Percentiles rank a stretch among this genome's conserved stretches.
Evolutionary conservation across 2,113 vertebrate genomes (phyloP).

Genomic region (Chionis minor): DNA sequence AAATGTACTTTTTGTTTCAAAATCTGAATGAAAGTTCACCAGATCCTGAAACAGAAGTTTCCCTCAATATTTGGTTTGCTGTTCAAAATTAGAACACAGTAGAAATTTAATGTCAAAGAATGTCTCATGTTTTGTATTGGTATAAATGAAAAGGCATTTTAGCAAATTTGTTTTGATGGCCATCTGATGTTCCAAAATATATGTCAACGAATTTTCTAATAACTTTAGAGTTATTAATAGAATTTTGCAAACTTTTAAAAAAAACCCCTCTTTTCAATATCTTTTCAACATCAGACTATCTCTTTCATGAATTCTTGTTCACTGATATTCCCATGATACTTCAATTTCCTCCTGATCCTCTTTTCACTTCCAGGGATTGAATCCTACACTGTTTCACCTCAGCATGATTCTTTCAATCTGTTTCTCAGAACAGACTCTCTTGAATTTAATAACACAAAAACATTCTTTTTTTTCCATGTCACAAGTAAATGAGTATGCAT

Average conservation of each 20-base stretch:
- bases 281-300: background rate
- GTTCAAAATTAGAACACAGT: background rate
- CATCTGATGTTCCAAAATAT: background rate
- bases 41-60: background rate
- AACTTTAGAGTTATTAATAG: background rate
- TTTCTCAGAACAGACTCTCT: background rate
- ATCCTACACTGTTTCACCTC: background rate
- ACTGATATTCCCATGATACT: background rate
- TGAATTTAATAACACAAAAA: background rate
- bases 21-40: background rate
- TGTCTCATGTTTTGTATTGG: rapidly evolving
- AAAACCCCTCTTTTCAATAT: background rate
- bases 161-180: background rate
- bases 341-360: background rate
- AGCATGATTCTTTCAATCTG: background rate
- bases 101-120: background rate
- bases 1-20: background rate
- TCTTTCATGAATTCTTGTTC: background rate
- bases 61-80: background rate
- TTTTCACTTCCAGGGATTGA: background rate
- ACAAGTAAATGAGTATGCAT: background rate
- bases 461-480: background rate
- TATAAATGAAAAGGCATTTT: background rate
- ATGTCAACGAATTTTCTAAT: background rate
- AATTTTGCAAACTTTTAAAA: background rate